phyloP scores from a whole-genome alignment of 2,888 invertebrate species.

The Drosophila paramelanica region DNA sequence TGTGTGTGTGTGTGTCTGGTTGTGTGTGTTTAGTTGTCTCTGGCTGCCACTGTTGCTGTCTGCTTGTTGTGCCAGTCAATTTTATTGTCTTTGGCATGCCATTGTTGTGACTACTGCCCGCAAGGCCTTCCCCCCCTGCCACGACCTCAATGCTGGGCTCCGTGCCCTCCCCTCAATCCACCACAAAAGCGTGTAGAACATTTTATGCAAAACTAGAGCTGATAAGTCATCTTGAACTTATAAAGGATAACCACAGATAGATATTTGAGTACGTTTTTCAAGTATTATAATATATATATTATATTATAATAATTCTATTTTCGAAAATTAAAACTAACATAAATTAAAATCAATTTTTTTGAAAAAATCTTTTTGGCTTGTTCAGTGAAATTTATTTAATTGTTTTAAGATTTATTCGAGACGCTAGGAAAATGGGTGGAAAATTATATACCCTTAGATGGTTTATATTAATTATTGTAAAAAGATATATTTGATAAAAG shows the following conservation, averaged over 20 bases:
- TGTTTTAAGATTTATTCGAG: no score
- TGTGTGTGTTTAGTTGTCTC: constrained; percentile 46
- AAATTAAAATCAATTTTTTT: no score
- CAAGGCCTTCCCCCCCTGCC: constrained; percentile 3
- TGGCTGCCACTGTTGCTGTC: constrained; percentile 34
- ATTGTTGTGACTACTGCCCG: constrained; percentile 51
- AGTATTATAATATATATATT: neutral
- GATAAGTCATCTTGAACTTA: constrained; percentile 12
- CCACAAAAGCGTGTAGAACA: constrained; percentile 22
- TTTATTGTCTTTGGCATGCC: constrained; percentile 63
- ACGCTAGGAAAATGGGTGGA: no score
- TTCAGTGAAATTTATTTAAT: no score
- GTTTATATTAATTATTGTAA: no score
- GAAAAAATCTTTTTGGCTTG: no score
- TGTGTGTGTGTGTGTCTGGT: constrained; percentile 19
- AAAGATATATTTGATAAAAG: no score
- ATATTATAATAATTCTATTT: neutral
- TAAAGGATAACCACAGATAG: neutral
- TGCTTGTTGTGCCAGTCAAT: constrained; percentile 61
- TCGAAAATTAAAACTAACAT: no score
- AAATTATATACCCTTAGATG: no score
- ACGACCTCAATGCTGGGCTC: constrained; percentile 19
- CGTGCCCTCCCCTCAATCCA: neutral
- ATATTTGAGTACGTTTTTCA: neutral
- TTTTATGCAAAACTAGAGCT: constrained; percentile 19